Base-by-base conservation (phyloP, 2,113 vertebrate species). In the Heliornis fulica region DNA sequence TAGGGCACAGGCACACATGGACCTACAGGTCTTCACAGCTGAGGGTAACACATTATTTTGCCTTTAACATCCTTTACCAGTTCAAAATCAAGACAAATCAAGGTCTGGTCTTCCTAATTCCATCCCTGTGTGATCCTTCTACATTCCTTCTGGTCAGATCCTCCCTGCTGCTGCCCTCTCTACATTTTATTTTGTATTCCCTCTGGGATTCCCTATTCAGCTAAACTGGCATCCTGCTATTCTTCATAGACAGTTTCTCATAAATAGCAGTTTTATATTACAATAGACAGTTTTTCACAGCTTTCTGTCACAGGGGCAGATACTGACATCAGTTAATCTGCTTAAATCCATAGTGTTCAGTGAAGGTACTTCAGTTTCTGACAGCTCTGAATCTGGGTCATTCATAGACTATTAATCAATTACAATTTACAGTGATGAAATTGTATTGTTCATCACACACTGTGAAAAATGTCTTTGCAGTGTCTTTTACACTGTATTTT, bases 201-300 rank as follows among this genome's bases (percentile, higher is more conserved):
- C 45, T 81, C 41, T 63, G 69, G 64, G 77, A 83, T 63, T 36
- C 31, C 7, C 28, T 38, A 72, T 87, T 93, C 66, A 91, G 50
- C 57, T 56, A 53, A 85, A 40, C 29, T 82, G 70, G 57, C 45
- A 83, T 50, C 57, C 85, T 32, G 61, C 74, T 93, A 57, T 65
- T 92, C 45, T 86, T 90, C 63, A 28, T 56, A 72, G 59, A 22
- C 36, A 76, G 13, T 80, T 88, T 89, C 54, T 87, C 22, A 10
- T 80, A 93, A 93, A 59, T 77, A 93, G 76, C 46, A 69, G 41
- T 72, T 94, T 89, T 77, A 41, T 72, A 34, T 57, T 92, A 86
- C 89, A 92, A 91, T 57, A 43, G 71, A 16, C 26, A 90, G 31
- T 80, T 92, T 92, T 93, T 89, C 88, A 70, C 64, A 94, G n/a